Evolutionary conservation across 2,113 vertebrate genomes (phyloP), one percentile per base, ranked within the genome.

Genomic region (Burhinus bistriatus): DNA sequence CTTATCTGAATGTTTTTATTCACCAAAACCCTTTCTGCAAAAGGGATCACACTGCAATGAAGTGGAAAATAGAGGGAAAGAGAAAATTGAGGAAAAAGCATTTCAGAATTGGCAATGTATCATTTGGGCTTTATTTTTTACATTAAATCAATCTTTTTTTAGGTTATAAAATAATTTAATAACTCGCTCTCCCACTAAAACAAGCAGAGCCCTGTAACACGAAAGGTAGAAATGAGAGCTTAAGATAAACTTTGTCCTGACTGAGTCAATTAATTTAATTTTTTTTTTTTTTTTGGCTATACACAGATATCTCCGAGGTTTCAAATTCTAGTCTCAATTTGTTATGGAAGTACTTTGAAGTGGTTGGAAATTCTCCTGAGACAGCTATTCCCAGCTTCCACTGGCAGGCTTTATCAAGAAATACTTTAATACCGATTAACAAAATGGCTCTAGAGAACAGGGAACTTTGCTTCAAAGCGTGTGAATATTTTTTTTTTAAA

Each of bases 301-400:
- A 76, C 77, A 87, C 19, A 76, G 64, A 23, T 76, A 58, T 52
- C 66, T 87, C 49, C 27, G 36, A 95, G 65, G 49, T 80, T 95
- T 89, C 58, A 82, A 85, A 84, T 73, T 93, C 75, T 22, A 87
- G 40, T 85, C 95, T 91, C 78, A 91, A 85, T 95, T 95, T 94
- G 83, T 76, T 84, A 85, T 4, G 40, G 25, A 93, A 96, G 75
- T 69, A 82, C 81, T 93, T 87, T 91, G 92, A 93, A 95, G 91
- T 58, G 58, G 49, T 32, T 82, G 36, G 69, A 89, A 93, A 87
- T 85, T 77, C 95, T 87, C 86, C 65, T 2, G 38, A 84, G 89
- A 91, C 80, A 91, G 91, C 83, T 69, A 68, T 61, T 91, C 83
- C 52, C 88, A 83, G 71, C 64, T 95, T 83, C 62, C 68, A 81